Evolutionary conservation across 2,888 invertebrate genomes (phyloP).

Genomic region (Schizaphis graminum): DNA sequence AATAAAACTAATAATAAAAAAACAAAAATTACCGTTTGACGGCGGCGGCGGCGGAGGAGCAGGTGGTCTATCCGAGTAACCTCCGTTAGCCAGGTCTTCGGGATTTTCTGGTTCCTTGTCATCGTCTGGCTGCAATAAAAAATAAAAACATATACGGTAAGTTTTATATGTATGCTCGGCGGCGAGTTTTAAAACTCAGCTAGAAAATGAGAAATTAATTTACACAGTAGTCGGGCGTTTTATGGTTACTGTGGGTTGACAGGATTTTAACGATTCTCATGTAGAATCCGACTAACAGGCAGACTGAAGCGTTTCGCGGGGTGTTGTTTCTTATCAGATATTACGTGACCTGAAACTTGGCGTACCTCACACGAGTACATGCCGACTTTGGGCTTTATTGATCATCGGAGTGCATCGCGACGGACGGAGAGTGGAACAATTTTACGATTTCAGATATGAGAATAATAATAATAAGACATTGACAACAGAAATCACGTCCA

Average conservation of each 20-base stretch:
- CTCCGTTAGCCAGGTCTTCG: constrained; percentile 24
- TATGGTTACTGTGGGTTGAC: not conserved
- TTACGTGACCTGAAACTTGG: constrained; percentile 45
- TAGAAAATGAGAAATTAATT: constrained; percentile 22
- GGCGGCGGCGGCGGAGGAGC: constrained; percentile 60
- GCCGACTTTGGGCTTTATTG: constrained; percentile 13
- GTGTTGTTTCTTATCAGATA: constrained; percentile 41
- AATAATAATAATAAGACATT: not conserved
- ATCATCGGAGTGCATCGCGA: not conserved
- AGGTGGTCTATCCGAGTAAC: constrained; percentile 51
- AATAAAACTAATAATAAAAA: not conserved
- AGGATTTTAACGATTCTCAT: constrained; percentile 19
- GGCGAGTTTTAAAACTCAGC: not conserved
- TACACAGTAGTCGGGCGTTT: constrained; percentile 11
- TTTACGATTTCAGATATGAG: not conserved
- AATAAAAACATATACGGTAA: not conserved
- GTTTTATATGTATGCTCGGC: not conserved
- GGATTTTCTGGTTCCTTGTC: constrained; percentile 18
- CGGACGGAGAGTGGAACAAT: not conserved
- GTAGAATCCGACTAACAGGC: not conserved
- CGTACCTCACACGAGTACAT: not conserved
- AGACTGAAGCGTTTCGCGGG: not conserved
- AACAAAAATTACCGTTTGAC: constrained; percentile 51
- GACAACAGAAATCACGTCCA: not conserved
- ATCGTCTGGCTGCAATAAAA: constrained; percentile 58